These are phyloP conservation scores for Mormyrus lacerda DNA, from an alignment of 2,113 vertebrate species.

Conservation along the genomic window DNA sequence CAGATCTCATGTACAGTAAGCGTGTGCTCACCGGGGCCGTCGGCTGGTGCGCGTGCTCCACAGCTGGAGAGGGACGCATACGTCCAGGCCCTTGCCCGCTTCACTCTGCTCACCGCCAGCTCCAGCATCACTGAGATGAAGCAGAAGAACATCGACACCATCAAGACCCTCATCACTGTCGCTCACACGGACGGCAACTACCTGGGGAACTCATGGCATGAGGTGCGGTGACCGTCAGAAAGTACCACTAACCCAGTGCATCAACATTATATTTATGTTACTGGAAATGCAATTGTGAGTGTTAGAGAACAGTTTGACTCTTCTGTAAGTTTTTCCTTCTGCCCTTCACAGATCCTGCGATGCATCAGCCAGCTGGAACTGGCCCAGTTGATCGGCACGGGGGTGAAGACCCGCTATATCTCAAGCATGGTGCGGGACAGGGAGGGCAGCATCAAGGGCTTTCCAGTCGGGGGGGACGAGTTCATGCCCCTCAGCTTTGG, in stretches of 20 bases:
- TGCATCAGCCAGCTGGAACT: slow-evolving; percentile 96
- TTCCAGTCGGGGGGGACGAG: slow-evolving; percentile 77
- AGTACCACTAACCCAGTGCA: background rate
- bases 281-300: background rate
- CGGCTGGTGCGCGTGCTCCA: background rate
- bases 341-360: slow-evolving; percentile 72
- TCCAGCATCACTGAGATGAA: slow-evolving; percentile 99
- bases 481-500: slow-evolving; percentile 88
- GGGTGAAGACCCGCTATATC: slow-evolving; percentile 90
- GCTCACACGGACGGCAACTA: slow-evolving; percentile 97
- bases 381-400: slow-evolving; percentile 91
- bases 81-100: slow-evolving; percentile 88
- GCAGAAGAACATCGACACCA: slow-evolving; percentile 98
- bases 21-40: background rate
- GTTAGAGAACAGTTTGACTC: background rate
- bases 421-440: slow-evolving; percentile 82
- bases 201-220: slow-evolving; percentile 93
- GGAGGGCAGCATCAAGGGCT: slow-evolving; percentile 70
- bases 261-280: background rate
- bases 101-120: slow-evolving; percentile 90
- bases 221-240: slow-evolving; percentile 54
- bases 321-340: background rate
- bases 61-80: slow-evolving; percentile 94
- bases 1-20: background rate
- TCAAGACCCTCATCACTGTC: slow-evolving; percentile 95